phyloP scores from a whole-genome alignment of 1,140 invertebrate species.

The Laupala kohalensis region DNA sequence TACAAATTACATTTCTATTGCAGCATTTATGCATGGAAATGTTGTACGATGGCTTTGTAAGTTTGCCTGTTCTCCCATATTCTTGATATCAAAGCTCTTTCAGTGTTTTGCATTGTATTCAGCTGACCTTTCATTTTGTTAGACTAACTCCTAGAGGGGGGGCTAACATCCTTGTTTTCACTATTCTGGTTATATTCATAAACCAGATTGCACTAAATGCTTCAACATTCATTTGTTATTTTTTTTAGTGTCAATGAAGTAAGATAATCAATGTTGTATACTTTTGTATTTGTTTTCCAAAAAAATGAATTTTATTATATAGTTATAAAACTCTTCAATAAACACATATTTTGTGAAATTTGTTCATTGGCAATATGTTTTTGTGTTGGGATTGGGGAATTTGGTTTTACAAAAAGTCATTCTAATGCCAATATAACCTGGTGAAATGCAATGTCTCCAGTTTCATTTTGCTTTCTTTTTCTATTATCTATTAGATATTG shows the following conservation, averaged over 20 bases:
- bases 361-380: conserved; percentile 4
- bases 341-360: conserved; percentile 4
- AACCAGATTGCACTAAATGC: background rate
- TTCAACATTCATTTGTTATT: background rate
- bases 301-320: background rate
- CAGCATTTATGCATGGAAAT: background rate
- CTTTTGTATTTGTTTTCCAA: background rate
- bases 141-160: background rate
- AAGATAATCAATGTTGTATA: background rate
- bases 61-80: background rate
- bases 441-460: background rate
- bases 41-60: background rate
- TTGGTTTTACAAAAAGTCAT: background rate
- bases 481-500: too few species aligned
- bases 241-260: background rate
- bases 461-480: too few species aligned
- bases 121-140: background rate
- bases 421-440: background rate
- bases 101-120: background rate
- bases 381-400: conserved; percentile 3
- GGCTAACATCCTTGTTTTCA: background rate
- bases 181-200: background rate
- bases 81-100: background rate
- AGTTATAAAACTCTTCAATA: conserved; percentile 1
- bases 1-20: background rate